Evolutionary conservation across 2,888 invertebrate genomes (phyloP).

Genomic region (Drosophila fulvimacula): DNA sequence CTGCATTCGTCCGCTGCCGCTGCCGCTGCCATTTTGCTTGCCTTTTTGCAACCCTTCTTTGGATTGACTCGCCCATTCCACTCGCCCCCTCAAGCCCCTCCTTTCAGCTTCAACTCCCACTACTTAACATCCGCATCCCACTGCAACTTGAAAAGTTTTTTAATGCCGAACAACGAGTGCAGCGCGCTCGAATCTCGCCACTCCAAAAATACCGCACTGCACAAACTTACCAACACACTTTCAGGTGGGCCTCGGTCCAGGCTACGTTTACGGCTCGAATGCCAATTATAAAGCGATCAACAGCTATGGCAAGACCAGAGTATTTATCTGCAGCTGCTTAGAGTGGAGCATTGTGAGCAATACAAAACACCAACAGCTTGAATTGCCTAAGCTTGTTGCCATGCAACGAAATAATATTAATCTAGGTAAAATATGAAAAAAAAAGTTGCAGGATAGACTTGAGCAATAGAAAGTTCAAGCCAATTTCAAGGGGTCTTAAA

Average conservation of each 20-base stretch:
- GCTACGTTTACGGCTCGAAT: constrained; percentile 16
- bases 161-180: constrained; percentile 35
- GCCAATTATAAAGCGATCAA: constrained; percentile 59
- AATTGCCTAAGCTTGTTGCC: no score
- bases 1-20: constrained; percentile 52
- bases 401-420: no score
- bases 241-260: constrained; percentile 23
- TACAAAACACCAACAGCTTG: no score
- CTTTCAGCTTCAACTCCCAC: not conserved
- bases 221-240: constrained; percentile 46
- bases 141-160: constrained; percentile 47
- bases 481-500: no score
- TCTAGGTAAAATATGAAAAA: no score
- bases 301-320: constrained; percentile 6
- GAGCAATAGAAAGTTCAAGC: no score
- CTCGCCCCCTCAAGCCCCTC: no score
- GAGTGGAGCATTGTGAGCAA: not conserved
- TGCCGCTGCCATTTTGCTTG: constrained; percentile 1
- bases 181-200: constrained; percentile 23
- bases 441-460: no score
- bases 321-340: not conserved
- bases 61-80: no score
- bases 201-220: constrained; percentile 58
- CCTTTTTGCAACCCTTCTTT: not conserved
- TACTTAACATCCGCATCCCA: constrained; percentile 11